Percentiles rank a stretch among this genome's conserved stretches.
Conservation (phyloP, 1,140 invertebrate genomes). For the Drosophila kohkoa region DNA sequence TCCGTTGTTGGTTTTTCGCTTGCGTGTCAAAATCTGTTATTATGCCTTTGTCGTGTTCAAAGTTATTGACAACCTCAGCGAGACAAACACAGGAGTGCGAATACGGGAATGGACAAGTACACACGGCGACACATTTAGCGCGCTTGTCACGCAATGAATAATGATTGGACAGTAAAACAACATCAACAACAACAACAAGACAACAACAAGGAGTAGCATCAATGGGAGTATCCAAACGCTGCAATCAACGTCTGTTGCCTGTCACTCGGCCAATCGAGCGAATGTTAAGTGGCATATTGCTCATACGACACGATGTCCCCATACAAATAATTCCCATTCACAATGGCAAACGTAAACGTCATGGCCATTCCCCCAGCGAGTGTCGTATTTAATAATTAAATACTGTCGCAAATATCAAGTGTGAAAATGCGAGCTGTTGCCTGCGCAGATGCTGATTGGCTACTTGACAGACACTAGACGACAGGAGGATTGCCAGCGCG, state of each 20-base stretch:
- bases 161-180: constrained; percentile 70
- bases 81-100: constrained; percentile 15
- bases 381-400: constrained; percentile 77
- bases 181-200: constrained; percentile 31
- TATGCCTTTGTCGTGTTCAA: constrained; percentile 74
- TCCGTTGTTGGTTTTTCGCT: constrained; percentile 31
- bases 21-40: constrained; percentile 56
- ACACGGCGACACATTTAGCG: constrained; percentile 68
- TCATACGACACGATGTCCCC: constrained; percentile 70
- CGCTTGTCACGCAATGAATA: constrained; percentile 82
- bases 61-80: constrained; percentile 66
- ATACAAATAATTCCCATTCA: constrained; percentile 20
- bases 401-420: constrained; percentile 66
- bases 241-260: constrained; percentile 67
- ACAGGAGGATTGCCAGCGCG: constrained; percentile 3
- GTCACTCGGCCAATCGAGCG: constrained; percentile 75
- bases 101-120: constrained; percentile 1
- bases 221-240: constrained; percentile 20
- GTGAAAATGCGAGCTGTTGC: constrained; percentile 18
- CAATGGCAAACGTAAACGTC: constrained; percentile 5
- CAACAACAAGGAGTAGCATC: constrained; percentile 19
- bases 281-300: constrained; percentile 80
- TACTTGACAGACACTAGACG: constrained; percentile 16
- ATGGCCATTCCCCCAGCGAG: constrained; percentile 11
- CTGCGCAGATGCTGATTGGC: constrained; percentile 25